Conservation (phyloP, 2,888 invertebrate species). For the Galerucella pusilla region DNA sequence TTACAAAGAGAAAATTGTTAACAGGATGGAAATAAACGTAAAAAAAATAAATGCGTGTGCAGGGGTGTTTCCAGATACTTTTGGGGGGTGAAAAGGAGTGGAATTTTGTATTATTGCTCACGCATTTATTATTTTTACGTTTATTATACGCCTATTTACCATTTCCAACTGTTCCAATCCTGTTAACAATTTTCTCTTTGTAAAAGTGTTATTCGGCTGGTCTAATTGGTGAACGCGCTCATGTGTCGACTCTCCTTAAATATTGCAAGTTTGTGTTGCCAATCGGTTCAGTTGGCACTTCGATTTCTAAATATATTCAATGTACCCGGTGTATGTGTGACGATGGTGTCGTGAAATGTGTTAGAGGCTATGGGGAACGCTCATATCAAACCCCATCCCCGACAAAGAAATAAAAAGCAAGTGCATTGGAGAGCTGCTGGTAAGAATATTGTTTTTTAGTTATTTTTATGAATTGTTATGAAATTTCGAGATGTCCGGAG, state of each 20-base stretch:
- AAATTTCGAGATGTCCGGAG: background rate
- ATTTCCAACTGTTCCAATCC: too few species aligned
- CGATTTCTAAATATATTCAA: constrained; percentile 57
- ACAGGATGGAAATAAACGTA: too few species aligned
- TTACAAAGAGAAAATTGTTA: too few species aligned
- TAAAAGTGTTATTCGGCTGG: too few species aligned
- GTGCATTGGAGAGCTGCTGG: constrained; percentile 90
- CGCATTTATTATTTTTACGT: too few species aligned
- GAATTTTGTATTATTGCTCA: too few species aligned
- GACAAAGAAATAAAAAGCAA: constrained; percentile 76
- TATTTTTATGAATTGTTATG: background rate
- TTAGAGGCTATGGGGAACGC: constrained; percentile 72
- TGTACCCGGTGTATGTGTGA: constrained; percentile 54
- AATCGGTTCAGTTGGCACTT: constrained; percentile 50
- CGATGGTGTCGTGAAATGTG: constrained; percentile 56
- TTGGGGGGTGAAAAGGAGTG: too few species aligned
- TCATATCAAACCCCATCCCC: constrained; percentile 71
- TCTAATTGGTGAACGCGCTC: background rate
- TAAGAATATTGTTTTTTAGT: constrained; percentile 61
- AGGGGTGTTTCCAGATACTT: too few species aligned
- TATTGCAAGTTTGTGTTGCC: constrained; percentile 20
- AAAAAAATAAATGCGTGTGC: too few species aligned
- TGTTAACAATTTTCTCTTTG: too few species aligned
- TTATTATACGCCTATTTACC: too few species aligned
- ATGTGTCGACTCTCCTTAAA: background rate